Base-by-base conservation (phyloP, 2,888 invertebrate species). In the Zele albiditarsus region DNA sequence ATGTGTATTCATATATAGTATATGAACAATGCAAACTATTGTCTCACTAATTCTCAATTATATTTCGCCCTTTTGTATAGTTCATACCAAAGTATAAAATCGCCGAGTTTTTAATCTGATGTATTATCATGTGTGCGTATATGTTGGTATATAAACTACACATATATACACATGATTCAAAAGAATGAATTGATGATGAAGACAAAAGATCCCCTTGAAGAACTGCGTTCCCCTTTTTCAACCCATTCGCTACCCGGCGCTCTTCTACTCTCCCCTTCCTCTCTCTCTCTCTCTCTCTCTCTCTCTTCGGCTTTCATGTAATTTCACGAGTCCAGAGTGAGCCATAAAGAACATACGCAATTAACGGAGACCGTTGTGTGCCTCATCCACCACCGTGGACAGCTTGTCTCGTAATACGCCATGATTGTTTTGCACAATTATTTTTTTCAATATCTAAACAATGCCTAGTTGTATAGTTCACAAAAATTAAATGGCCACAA, bases 141-240 rank as follows among this genome's bases (percentile, higher is more conserved):
- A 31, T 46, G 16, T 25, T 60, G 65, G 28, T 27, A 70, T 27
- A 62, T 20, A 62, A 0, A 62, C 20, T 20, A 33, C 38, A 58
- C 16, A 14, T 20, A 14, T 62, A 62, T 28, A 62, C 38, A 67
- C 33, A 71, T 12, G 63, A 65, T 77, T 74, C 75, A 73, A 77
- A 78, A 76, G 77, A 78, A 80, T 77, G 80, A 80, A 78, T 80
- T 78, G 77, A 80, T 78, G 78, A 80, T 78, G 80, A 80, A 78
- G 78, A 80, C 79, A 78, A 80, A 80, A 78, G 74, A 78, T 78
- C 71, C 79, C 78, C 74, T 78, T 77, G 53, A 76, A 77, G 79
- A 80, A 74, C 74, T 77, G 77, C 33, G 63, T 31, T 4, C 71
- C 76, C 42, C 62, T 71, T 20, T 20, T 20, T 2, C 20, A 53